Base-by-base conservation (phyloP, 1,140 invertebrate species). In the Hermatobates lingyangjiaoensis region DNA sequence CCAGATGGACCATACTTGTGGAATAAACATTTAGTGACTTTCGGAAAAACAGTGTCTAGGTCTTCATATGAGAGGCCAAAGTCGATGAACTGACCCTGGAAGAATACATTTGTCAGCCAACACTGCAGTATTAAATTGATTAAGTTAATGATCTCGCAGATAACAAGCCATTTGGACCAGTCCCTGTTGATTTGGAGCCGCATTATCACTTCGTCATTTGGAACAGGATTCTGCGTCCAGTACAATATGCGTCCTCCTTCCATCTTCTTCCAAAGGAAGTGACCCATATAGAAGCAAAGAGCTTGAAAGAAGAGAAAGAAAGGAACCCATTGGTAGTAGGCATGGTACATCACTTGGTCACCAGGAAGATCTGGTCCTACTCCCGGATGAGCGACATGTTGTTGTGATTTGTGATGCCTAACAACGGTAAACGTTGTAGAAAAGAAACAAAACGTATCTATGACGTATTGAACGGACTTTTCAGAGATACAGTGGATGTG, bases 251-350 rank as follows among this genome's bases (percentile, higher is more conserved):
- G 59, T 14, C 78, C 76, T 27, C 75, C 77, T 67, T 87, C 83
- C 72, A 76, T 77, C 3, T 69, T 69, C 59, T 83, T 85, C 83
- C 83, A 88, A 1, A 87, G 56, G 59, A 77, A 83, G 1, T 75
- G 70, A 0, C 83, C 83, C 26, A 78, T 61, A 60, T 81, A 82
- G 61, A 86, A 86, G 18, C 81, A 60, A 10, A 79, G 66, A 15
- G 81, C 77, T 68, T 92, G 85, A 18, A 89, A 72, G 20, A 87
- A 74, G 20, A 90, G 68, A 2, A 88, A 73, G 58, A 90, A 76
- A 40, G 82, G 81, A 1, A 89, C 81, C 86, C 86, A 91, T 65
- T 91, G 87, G 64, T 91, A 92, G 66, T 91, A 91, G 28, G 79
- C 77, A 54, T 86, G 76, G 58, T 77, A 75, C 48, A 75, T 68